Percentiles rank a stretch among this genome's conserved stretches.
These are phyloP conservation scores for Morone chrysops DNA, from an alignment of 2,113 vertebrate genomes.

Conservation along the genomic window DNA sequence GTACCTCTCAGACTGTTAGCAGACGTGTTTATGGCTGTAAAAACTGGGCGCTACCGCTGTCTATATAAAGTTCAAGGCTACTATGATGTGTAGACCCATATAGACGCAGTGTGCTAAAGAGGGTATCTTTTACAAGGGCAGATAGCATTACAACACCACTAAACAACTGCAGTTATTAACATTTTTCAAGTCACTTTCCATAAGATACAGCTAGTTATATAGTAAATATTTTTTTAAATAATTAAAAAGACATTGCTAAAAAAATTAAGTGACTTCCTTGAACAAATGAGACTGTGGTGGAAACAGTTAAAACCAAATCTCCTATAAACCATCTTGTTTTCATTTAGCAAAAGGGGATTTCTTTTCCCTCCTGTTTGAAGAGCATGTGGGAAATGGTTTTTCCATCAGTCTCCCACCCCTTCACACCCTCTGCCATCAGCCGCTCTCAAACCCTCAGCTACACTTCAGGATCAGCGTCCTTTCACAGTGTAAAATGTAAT, in stretches of 20 bases:
- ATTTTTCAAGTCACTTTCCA: background rate
- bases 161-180: background rate
- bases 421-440: background rate
- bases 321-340: background rate
- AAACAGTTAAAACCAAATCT: background rate
- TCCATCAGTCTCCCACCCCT: background rate
- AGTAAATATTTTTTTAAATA: background rate
- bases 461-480: background rate
- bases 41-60: background rate
- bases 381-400: background rate
- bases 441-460: background rate
- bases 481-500: background rate
- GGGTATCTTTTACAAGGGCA: conserved; percentile 27
- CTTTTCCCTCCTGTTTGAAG: background rate
- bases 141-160: background rate
- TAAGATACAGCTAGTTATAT: background rate
- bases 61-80: conserved; percentile 21
- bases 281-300: background rate
- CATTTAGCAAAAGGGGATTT: conserved; percentile 41
- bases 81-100: conserved; percentile 30
- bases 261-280: no score
- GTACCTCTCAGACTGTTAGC: background rate
- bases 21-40: conserved; percentile 25
- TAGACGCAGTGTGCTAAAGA: conserved; percentile 22
- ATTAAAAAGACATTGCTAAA: background rate